Conservation (phyloP, 2,113 vertebrate species). For the Mastomys coucha region DNA sequence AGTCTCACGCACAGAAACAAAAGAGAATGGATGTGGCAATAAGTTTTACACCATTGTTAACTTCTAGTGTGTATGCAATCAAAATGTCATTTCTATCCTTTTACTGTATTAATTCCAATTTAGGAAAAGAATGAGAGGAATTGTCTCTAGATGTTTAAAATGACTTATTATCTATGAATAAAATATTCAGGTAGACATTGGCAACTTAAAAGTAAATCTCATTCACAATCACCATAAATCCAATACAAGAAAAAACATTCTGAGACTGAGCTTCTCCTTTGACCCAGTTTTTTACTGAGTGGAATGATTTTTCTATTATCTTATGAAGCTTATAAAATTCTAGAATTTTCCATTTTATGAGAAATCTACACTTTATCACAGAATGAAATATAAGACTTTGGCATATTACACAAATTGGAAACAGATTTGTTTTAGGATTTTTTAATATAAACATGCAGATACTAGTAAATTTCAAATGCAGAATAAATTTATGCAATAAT, state of each 20-base stretch:
- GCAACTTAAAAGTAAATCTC: slow-evolving; percentile 40
- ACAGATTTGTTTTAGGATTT: slow-evolving; percentile 51
- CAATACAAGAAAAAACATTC: neutral
- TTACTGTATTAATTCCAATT: slow-evolving; percentile 42
- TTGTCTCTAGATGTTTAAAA: slow-evolving; percentile 1
- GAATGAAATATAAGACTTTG: neutral
- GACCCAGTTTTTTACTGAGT: neutral
- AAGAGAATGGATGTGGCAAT: neutral
- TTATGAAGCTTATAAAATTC: slow-evolving; percentile 48
- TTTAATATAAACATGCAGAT: slow-evolving; percentile 46
- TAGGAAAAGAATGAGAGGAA: slow-evolving; percentile 45
- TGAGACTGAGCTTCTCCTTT: neutral
- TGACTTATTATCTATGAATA: slow-evolving; percentile 47
- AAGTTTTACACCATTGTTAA: slow-evolving; percentile 11
- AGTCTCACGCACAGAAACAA: neutral
- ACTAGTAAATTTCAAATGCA: neutral
- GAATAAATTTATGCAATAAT: neutral
- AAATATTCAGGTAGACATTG: slow-evolving; percentile 18
- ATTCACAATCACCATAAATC: slow-evolving; percentile 55
- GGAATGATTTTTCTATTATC: neutral
- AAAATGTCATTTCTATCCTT: neutral
- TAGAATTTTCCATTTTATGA: neutral
- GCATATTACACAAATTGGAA: slow-evolving; percentile 20
- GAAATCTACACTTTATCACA: slow-evolving; percentile 32
- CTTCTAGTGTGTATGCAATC: slow-evolving; percentile 35